Evolutionary conservation across 2,888 invertebrate genomes (phyloP), one percentile per base, ranked within the genome.

Genomic region (Brenthis daphne): DNA sequence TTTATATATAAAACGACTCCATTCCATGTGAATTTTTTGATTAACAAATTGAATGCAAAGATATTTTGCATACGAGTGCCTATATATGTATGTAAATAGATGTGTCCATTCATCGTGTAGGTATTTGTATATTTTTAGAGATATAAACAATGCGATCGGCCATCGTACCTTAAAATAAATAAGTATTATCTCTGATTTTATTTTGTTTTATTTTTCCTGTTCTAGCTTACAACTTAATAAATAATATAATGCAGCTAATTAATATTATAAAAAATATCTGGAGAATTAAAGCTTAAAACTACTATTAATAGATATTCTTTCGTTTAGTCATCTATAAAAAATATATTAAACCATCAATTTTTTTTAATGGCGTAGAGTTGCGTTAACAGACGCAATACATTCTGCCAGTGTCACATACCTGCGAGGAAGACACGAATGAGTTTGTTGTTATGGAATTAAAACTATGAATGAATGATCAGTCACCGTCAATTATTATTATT

Each of bases 111-210:
- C 73, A 56, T 43, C 60, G 61, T 43, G 53, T 47, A 58, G 72
- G 76, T 78, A 77, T 77, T 80, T 83, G 80, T 81, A 81, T 78
- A 80, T 72, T 77, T 75, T 79, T 76, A 75, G 74, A 74, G 74
- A 78, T 76, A 73, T 75, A 77, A 79, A 77, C 78, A 79, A 76
- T 79, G 76, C 76, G 78, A 81, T 82, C 80, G 82, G 85, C 83
- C 83, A 84, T 84, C 80, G 83, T 83, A 84, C 82, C 82, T 84
- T 82, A 79, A 37, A 83, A 82, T 82, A 82, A 84, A 84, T 79
- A 82, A 82, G 77, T 82, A 81, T 79, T 81, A 80, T 77, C 67
- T 72, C 70, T 69, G 67, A 63, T 3, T 53, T n/a, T 43, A 8
- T 29, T 63, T 61, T 16, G 29, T 53, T 61, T 63, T 43, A 14